phyloP scores from a whole-genome alignment of 2,888 invertebrate species.

The Aproaerema taeniolella region DNA sequence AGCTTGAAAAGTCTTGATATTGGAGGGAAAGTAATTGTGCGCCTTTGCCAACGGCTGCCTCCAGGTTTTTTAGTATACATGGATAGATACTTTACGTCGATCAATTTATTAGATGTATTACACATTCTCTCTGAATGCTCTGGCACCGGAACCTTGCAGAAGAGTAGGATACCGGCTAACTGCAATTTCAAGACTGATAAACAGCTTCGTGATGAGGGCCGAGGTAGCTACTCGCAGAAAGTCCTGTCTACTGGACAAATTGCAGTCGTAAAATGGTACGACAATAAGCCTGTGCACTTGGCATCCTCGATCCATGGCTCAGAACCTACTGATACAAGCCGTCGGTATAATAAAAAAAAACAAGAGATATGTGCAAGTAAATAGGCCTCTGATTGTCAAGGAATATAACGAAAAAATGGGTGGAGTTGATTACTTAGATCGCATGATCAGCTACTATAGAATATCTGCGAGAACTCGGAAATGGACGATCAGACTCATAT shows the following conservation, averaged over 20 bases:
- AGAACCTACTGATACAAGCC: neutral
- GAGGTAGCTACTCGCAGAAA: slow-evolving; percentile 1
- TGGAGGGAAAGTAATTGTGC: slow-evolving; percentile 2
- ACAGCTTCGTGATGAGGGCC: neutral
- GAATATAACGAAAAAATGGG: slow-evolving; percentile 9
- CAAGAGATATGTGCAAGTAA: neutral
- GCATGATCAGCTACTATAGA: slow-evolving; percentile 4
- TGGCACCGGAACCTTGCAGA: slow-evolving; percentile 6
- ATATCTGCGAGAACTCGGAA: slow-evolving; percentile 1
- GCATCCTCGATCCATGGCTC: neutral
- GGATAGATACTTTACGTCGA: slow-evolving; percentile 9
- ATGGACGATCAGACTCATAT: slow-evolving; percentile 8
- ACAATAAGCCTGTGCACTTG: slow-evolving; percentile 3
- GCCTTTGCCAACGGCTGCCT: neutral
- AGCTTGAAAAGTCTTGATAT: neutral
- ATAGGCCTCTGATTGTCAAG: neutral
- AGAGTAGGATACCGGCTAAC: slow-evolving; percentile 2
- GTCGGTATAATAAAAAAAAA: slow-evolving; percentile 2
- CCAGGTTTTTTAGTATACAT: slow-evolving; percentile 4
- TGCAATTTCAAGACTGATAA: slow-evolving; percentile 3
- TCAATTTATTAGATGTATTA: slow-evolving; percentile 2
- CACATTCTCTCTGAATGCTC: neutral
- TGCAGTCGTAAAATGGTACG: neutral
- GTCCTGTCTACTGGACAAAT: slow-evolving; percentile 1
- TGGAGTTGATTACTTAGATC: slow-evolving; percentile 4